Conservation (phyloP, 2,888 invertebrate genomes). For the Tuta absoluta region DNA sequence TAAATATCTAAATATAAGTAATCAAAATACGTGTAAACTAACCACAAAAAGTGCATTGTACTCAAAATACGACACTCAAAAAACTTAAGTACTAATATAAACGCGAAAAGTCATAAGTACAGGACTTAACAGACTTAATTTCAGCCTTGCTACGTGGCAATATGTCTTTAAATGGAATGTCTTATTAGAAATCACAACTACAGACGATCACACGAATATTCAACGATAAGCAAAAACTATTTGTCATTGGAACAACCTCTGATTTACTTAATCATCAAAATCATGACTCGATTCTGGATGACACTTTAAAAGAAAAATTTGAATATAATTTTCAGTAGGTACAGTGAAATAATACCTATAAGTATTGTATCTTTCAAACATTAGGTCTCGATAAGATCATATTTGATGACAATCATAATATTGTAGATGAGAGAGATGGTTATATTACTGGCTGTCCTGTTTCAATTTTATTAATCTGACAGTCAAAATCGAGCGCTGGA, state of each 20-base stretch:
- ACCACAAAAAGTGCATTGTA: slow-evolving; percentile 68
- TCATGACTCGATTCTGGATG: neutral
- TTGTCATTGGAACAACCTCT: slow-evolving; percentile 47
- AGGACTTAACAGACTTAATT: slow-evolving; percentile 58
- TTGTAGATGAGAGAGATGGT: too few species aligned
- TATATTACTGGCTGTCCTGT: too few species aligned
- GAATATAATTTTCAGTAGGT: too few species aligned
- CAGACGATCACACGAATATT: slow-evolving; percentile 45
- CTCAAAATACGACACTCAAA: slow-evolving; percentile 52
- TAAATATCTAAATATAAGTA: slow-evolving; percentile 38
- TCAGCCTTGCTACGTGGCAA: slow-evolving; percentile 67
- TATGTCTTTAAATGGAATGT: slow-evolving; percentile 76
- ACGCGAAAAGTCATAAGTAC: slow-evolving; percentile 40
- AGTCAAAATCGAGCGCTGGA: neutral
- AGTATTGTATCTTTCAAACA: too few species aligned
- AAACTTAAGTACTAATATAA: slow-evolving; percentile 50
- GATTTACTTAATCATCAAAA: slow-evolving; percentile 40
- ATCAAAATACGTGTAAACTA: slow-evolving; percentile 52
- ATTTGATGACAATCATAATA: too few species aligned
- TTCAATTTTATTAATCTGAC: neutral
- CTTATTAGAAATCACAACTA: slow-evolving; percentile 68
- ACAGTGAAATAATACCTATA: too few species aligned
- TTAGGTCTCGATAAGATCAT: too few species aligned
- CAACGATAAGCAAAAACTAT: slow-evolving; percentile 30
- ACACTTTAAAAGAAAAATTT: neutral